phyloP scores from a whole-genome alignment of 2,888 invertebrate genomes.

The Epinotia demarniana region DNA sequence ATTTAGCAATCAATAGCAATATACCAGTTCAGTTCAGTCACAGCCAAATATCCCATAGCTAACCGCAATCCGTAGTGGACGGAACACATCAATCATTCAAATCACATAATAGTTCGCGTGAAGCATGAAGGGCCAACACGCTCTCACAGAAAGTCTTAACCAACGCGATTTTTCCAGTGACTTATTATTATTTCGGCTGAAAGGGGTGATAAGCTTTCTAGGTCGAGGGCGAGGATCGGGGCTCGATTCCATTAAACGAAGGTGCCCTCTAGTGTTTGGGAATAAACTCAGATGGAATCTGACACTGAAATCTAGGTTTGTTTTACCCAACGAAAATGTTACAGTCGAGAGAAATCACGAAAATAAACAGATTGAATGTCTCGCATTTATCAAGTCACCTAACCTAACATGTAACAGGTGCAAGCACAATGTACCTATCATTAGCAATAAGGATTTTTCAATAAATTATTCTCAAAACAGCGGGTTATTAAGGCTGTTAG shows the following conservation, averaged over 20 bases:
- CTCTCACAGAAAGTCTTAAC: neutral
- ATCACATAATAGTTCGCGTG: conserved; percentile 9
- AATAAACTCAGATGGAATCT: neutral
- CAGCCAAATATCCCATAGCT: neutral
- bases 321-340: neutral
- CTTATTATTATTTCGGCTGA: neutral
- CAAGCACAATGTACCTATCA: no score
- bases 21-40: neutral
- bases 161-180: neutral
- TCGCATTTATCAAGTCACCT: no score
- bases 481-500: no score
- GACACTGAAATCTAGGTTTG: neutral
- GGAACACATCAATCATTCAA: neutral
- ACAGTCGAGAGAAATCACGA: neutral
- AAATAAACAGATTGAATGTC: no score
- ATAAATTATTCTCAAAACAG: no score
- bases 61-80: neutral
- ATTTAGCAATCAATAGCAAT: neutral
- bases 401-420: no score
- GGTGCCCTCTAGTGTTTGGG: neutral
- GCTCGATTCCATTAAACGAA: conserved; percentile 19
- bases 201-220: conserved; percentile 17
- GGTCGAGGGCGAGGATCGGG: conserved; percentile 14
- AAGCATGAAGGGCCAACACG: neutral
- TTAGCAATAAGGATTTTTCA: no score